Percentiles rank a stretch among this genome's conserved stretches.
Evolutionary conservation across 2,113 vertebrate genomes (phyloP).

Genomic region (Podiceps cristatus): DNA sequence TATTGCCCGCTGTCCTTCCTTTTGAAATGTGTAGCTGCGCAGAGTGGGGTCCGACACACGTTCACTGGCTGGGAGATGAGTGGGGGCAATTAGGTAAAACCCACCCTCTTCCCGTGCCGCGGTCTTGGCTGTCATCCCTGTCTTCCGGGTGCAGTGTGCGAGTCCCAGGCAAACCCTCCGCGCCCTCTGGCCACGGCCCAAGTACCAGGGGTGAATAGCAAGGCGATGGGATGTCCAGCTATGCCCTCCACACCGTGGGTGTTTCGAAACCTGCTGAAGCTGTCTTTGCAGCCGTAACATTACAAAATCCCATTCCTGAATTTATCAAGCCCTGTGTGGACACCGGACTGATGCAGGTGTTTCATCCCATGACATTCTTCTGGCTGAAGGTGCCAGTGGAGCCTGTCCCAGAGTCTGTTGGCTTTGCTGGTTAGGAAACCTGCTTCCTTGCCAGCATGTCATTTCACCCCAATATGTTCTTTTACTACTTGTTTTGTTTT

Average conservation of each 20-base stretch:
- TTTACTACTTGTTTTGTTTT: not conserved
- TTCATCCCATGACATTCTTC: not conserved
- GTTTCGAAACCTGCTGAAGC: not conserved
- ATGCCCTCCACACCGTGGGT: not conserved
- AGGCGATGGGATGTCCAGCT: not conserved
- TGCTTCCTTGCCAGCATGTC: not conserved
- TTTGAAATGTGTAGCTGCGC: not conserved
- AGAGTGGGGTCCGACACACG: not conserved
- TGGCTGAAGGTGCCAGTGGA: not conserved
- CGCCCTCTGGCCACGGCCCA: not conserved
- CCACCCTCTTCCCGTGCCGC: not conserved
- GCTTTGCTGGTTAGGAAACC: not conserved
- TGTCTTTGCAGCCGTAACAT: not conserved
- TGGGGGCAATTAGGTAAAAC: not conserved
- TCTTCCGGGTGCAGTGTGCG: not conserved
- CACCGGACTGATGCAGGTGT: not conserved
- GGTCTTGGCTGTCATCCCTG: not conserved
- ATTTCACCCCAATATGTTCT: not conserved
- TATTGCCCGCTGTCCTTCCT: not conserved
- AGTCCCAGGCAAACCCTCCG: too few species aligned
- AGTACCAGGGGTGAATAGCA: not conserved
- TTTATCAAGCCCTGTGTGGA: not conserved
- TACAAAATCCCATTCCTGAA: not conserved
- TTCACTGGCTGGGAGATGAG: not conserved
- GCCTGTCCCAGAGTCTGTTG: not conserved